Evolutionary conservation across 2,888 invertebrate species (phyloP), one percentile per base, ranked within the genome.

Genomic region (Lepidochrysops patricia): DNA sequence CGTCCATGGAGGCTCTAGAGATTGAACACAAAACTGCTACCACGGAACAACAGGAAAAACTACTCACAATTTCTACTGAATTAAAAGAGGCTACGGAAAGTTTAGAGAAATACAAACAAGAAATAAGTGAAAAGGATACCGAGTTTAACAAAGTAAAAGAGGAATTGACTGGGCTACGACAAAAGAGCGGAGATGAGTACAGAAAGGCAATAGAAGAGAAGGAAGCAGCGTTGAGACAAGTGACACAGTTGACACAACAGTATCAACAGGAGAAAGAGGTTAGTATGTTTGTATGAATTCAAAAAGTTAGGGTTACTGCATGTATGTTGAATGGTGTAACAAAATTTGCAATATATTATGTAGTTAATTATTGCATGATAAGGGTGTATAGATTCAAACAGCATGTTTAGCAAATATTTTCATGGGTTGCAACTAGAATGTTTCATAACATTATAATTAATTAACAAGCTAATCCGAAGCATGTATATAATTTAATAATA

Each of bases 181-280:
- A 80, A 63, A 83, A 79, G 64, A 86, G 79, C 66, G 82, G 80
- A 4, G 82, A 86, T 60, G 86, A 88, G 57, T 83, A 80, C 65
- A 84, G 81, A 65, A 84, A 74, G 68, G 80, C 75, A 5, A 66
- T 80, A 2, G 78, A 83, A 67, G 84, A 88, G 66, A 86, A 77
- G 66, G 84, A 86, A 62, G 71, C 72, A 0, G 87, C 82, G 0
- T 62, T 82, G 27, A 79, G 79, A 68, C 74, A 82, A 70, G 69
- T 87, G 5, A 70, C 72, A 1, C 80, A 82, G 61, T 63, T 88
- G 56, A 81, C 72, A 35, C 75, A 78, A 62, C 75, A 77, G 58
- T 74, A 81, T 69, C 73, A 74, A 66, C 79, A 79, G 62, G 88
- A 89, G 57, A 88, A 85, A 70, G 79, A 88, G 88, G 89, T 89